Conservation (phyloP, 1,140 invertebrate genomes). For the Drosophila tristis region DNA sequence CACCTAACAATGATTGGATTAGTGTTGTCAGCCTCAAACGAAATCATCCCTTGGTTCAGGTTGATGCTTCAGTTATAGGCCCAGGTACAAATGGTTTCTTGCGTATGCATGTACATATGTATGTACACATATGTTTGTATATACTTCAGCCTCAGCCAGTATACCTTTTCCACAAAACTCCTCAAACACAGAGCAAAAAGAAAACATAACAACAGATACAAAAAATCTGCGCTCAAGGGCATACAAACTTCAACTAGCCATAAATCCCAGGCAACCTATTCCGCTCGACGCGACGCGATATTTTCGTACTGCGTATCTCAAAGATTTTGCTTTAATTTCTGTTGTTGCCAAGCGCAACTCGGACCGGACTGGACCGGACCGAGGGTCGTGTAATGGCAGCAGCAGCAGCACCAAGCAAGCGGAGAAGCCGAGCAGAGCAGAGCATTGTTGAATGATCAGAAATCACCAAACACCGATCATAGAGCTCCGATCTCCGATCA, state of each 20-base stretch:
- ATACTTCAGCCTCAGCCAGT: background rate
- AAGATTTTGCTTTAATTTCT: conserved; percentile 19
- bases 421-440: conserved; percentile 1
- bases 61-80: conserved; percentile 15
- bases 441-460: background rate
- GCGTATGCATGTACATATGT: conserved; percentile 26
- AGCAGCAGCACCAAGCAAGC: conserved; percentile 3
- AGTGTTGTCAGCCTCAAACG: conserved; percentile 8
- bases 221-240: conserved; percentile 45
- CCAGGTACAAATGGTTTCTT: conserved; percentile 14
- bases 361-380: background rate
- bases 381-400: conserved; percentile 22
- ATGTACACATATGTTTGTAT: too few species aligned
- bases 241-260: conserved; percentile 47
- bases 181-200: conserved; percentile 24
- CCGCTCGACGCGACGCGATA: conserved; percentile 48
- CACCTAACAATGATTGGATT: background rate
- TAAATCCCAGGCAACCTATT: conserved; percentile 51
- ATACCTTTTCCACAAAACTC: conserved; percentile 28
- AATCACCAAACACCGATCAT: conserved; percentile 23
- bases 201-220: conserved; percentile 16
- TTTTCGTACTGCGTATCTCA: conserved; percentile 39
- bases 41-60: too few species aligned
- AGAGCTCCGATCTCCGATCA: background rate
- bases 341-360: conserved; percentile 31